phyloP scores from a whole-genome alignment of 2,888 invertebrate species.

The Diplolepis rosae region DNA sequence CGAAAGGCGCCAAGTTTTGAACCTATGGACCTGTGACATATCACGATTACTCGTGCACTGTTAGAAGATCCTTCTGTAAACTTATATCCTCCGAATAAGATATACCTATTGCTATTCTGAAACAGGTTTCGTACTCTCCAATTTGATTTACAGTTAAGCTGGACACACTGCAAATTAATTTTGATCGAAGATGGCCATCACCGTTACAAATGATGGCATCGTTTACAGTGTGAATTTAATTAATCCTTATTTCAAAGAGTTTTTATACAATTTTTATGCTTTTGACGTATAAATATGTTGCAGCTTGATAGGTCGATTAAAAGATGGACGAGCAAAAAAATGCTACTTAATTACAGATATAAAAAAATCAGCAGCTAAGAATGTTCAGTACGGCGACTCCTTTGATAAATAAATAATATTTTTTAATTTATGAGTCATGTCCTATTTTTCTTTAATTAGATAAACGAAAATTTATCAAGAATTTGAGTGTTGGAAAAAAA shows the following conservation, averaged over 20 bases:
- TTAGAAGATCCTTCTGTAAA: constrained; percentile 1
- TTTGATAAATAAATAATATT: too few relatives aligned
- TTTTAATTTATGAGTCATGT: too few relatives aligned
- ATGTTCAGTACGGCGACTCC: too few relatives aligned
- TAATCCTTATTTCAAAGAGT: background rate
- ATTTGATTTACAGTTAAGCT: constrained; percentile 27
- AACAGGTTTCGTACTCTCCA: constrained; percentile 23
- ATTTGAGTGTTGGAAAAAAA: too few relatives aligned
- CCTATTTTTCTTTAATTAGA: too few relatives aligned
- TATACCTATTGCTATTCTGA: background rate
- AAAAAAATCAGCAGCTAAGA: too few relatives aligned
- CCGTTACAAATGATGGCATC: constrained; percentile 24
- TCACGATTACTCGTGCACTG: constrained; percentile 28
- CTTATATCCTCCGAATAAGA: background rate
- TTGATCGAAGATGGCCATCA: constrained; percentile 21
- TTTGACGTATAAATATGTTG: background rate
- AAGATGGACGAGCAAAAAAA: constrained; percentile 13
- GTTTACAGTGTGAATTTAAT: too few relatives aligned
- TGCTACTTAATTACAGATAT: constrained; percentile 2
- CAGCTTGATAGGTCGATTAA: constrained; percentile 12
- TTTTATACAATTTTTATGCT: background rate
- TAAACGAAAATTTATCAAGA: too few relatives aligned
- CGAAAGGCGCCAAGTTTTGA: constrained; percentile 18
- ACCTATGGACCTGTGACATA: constrained; percentile 18
- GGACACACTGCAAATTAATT: constrained; percentile 20